Conservation (phyloP, 2,113 vertebrate genomes). For the Pelmatolapia mariae region DNA sequence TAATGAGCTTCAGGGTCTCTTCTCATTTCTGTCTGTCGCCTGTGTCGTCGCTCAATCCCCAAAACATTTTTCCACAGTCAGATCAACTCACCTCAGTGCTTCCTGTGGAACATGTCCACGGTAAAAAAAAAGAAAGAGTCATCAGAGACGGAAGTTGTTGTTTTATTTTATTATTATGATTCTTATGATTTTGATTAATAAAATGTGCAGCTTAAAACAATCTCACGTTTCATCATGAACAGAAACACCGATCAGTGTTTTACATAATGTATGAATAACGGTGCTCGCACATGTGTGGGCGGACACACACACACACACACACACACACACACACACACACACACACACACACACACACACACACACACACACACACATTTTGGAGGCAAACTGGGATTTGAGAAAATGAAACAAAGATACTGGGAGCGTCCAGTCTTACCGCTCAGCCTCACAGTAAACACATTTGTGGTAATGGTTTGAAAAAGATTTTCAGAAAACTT, state of each 20-base stretch:
- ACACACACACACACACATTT: accelerated
- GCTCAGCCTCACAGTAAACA: background rate
- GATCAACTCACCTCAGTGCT: background rate
- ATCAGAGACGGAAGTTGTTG: no score
- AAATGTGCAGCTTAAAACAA: background rate
- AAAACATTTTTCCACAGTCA: background rate
- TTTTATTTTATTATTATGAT: background rate
- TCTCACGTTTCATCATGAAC: background rate
- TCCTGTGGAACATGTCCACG: background rate
- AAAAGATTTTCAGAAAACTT: background rate
- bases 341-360: accelerated
- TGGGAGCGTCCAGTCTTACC: background rate
- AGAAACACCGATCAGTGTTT: background rate
- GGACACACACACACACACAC: background rate
- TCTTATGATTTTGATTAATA: background rate
- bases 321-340: accelerated
- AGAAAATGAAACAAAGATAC: background rate
- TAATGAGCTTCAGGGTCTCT: background rate
- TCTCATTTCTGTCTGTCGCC: background rate
- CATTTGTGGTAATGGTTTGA: background rate
- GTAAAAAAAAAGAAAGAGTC: background rate
- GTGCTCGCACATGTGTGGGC: background rate
- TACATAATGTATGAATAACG: background rate
- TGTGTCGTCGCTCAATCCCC: background rate
- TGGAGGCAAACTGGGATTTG: background rate